Conservation (phyloP, 2,797 vertebrate genomes). For the Sternarchorhynchus goeldii region DNA sequence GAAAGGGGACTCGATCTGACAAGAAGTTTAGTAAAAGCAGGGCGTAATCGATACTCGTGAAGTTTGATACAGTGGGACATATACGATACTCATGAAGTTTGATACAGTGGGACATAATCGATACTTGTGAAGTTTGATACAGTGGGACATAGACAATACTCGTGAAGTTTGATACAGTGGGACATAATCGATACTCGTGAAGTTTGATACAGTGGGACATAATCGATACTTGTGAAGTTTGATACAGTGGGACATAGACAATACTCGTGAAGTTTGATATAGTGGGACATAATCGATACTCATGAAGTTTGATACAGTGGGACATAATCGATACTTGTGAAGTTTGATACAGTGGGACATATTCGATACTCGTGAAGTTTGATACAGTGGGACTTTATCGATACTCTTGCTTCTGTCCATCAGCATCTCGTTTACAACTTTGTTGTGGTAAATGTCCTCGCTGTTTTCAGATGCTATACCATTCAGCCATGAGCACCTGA, state of each 20-base stretch:
- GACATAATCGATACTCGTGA: slow-evolving; percentile 12
- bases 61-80: background rate
- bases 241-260: slow-evolving; percentile 8
- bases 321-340: slow-evolving; percentile 30
- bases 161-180: background rate
- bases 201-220: slow-evolving; percentile 13
- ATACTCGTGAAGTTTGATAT: slow-evolving; percentile 1
- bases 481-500: slow-evolving; percentile 7
- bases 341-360: background rate
- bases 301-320: background rate
- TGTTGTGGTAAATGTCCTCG: slow-evolving; percentile 42
- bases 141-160: slow-evolving; percentile 23
- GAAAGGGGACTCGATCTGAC: slow-evolving; percentile 30
- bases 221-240: slow-evolving; percentile 27
- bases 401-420: slow-evolving; percentile 43
- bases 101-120: slow-evolving; percentile 10
- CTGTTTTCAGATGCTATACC: slow-evolving; percentile 29
- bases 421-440: slow-evolving; percentile 41
- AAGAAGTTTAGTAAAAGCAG: slow-evolving; percentile 5
- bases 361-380: slow-evolving; percentile 3
- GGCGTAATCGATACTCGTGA: slow-evolving; percentile 32
- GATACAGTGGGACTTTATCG: slow-evolving; percentile 16
- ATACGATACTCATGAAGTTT: slow-evolving; percentile 24
- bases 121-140: slow-evolving; percentile 4
- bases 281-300: slow-evolving; percentile 24